Percentiles rank a stretch among this genome's conserved stretches.
Evolutionary conservation across 2,797 vertebrate genomes (phyloP).

Genomic region (Pseudomugil gertrudae): DNA sequence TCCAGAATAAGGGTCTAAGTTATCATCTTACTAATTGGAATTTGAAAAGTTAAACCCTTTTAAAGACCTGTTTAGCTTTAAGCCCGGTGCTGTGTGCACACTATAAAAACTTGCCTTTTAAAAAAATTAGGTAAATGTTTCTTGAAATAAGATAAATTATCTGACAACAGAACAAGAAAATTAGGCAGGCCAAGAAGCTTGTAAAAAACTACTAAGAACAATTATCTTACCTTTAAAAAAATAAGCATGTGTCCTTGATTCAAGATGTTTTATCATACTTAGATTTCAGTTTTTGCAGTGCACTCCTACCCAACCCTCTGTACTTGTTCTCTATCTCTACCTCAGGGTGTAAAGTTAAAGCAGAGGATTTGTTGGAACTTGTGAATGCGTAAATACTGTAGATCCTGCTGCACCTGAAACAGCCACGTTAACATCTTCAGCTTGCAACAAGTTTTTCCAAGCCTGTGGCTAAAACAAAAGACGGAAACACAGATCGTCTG

Average conservation of each 20-base stretch:
- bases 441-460: background rate
- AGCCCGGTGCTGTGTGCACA: slow-evolving; percentile 16
- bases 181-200: too few relatives aligned
- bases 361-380: slow-evolving; percentile 27
- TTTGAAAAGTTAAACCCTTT: slow-evolving; percentile 21
- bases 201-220: too few relatives aligned
- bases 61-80: slow-evolving; percentile 13
- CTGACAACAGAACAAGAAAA: too few relatives aligned
- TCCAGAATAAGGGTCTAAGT: background rate
- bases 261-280: too few relatives aligned
- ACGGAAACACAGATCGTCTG: background rate
- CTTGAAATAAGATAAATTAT: too few relatives aligned
- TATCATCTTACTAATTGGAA: background rate
- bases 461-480: background rate
- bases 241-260: too few relatives aligned
- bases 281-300: too few relatives aligned
- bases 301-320: background rate
- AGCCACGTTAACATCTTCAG: slow-evolving; percentile 8
- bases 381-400: slow-evolving; percentile 2
- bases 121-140: too few relatives aligned
- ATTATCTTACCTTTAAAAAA: too few relatives aligned
- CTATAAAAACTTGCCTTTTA: too few relatives aligned
- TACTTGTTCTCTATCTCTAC: background rate
- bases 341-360: slow-evolving; percentile 22
- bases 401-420: background rate